Base-by-base conservation (phyloP, 2,797 vertebrate genomes). In the Cuculus canorus region DNA sequence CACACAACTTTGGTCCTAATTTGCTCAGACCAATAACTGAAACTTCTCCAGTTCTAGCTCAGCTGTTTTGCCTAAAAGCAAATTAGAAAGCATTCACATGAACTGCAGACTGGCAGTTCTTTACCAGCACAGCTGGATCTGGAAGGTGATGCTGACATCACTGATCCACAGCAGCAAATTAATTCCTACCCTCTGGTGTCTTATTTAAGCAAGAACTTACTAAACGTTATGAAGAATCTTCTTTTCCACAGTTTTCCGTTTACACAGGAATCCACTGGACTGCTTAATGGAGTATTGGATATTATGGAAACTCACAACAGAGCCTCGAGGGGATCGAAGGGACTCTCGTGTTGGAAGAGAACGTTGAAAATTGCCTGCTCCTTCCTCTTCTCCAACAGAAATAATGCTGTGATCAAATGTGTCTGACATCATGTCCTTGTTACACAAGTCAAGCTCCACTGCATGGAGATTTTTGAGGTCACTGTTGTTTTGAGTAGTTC, bases 291-390 rank as follows among this genome's bases (percentile, higher is more conserved):
- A 93, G 84, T 97, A 97, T 61, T 97, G 90, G 79, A 97, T 97
- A 47, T 97, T 80, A 75, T 97, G 97, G 91, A 97, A 97, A 77
- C 96, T 97, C 88, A 97, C 94, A 63, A 97, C 90, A 0, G 97
- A 97, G 53, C 97, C 97, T 28, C 83, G 91, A 54, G 97, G 96
- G 41, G 56, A 91, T 45, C 82, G 91, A 47, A 97, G 60, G 22
- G 96, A 97, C 43, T 97, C 97, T 28, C 64, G 91, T 57, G 93
- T 96, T 60, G 96, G 87, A 84, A 96, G 3, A 50, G 86, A 93
- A 68, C 95, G 96, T 28, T 93, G 85, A 54, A 97, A 97, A 28
- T 39, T 77, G 68, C 78, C 88, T 0, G 0, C 47, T 86, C 50
- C 88, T 57, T 95, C 95, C 23, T 95, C 93, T 82, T 89, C 92